Base-by-base conservation (phyloP, 2,797 vertebrate species). In the Ambastaia sidthimunki region DNA sequence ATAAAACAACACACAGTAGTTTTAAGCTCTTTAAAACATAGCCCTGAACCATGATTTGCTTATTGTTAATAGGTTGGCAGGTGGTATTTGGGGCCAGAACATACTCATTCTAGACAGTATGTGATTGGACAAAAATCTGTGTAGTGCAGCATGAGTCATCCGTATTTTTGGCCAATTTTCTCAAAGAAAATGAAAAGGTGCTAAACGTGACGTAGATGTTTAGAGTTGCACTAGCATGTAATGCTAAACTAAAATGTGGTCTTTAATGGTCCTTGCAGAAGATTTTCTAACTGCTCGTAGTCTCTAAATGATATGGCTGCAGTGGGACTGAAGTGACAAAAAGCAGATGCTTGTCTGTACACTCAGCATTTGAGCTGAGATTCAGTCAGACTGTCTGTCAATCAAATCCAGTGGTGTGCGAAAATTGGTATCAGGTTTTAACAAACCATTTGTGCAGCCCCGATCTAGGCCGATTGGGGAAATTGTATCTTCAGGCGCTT, bases 361-460 rank as follows among this genome's bases (percentile, higher is more conserved):
- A 28, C 41, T 44, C 31, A 55, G 34, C n/a, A 63, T 48, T 74
- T 80, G 28, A 63, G 60, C n/a, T 66, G 28, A 74, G 73, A 62
- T 62, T 69, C 41, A 34, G 66, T 57, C 19, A 34, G 31, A n/a
- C 44, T 79, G 60, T 55, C 54, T 34, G 60, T 65, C 47, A 59
- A 63, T 48, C 50, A 72, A 78, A 74, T 74, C 70, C 57, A 48
- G 4, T 82, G 78, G 78, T 73, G 84, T 70, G 78, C 65, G 76
- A 89, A 88, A 86, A 83, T 86, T 81, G 74, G 76, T 88, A 72
- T 92, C 82, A 31, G 62, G 87, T 93, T 92, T 91, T 91, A 89
- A 87, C 90, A 89, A 89, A 89, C 88, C 81, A 87, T 89, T 88
- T 87, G 84, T 80, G 68, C 80, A 69, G 72, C 54, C 78, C 86